Conservation (phyloP, 2,113 vertebrate species). For the Saccopteryx leptura region DNA sequence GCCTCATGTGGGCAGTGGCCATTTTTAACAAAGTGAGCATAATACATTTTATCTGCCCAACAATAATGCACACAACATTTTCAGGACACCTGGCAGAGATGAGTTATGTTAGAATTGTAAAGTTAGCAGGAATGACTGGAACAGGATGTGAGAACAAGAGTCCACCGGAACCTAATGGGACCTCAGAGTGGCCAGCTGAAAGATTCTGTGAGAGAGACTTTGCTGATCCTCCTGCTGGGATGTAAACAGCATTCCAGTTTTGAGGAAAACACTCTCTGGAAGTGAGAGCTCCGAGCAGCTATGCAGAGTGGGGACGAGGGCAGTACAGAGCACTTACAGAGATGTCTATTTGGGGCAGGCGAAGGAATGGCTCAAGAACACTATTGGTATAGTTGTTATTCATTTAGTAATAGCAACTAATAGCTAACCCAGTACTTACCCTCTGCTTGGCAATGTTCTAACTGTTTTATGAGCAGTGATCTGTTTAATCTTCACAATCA, state of each 20-base stretch:
- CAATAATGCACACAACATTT: background rate
- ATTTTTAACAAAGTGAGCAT: too few relatives aligned
- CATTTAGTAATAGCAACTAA: background rate
- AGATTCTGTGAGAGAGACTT: background rate
- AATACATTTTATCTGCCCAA: too few relatives aligned
- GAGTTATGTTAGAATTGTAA: background rate
- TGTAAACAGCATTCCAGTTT: background rate
- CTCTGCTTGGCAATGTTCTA: background rate
- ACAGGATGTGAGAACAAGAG: background rate
- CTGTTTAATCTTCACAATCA: background rate
- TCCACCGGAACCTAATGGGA: background rate
- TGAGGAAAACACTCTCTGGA: slow-evolving; percentile 25
- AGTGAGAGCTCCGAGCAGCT: background rate
- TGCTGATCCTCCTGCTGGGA: background rate
- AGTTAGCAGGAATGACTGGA: background rate
- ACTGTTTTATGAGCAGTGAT: background rate
- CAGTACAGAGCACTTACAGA: too few relatives aligned
- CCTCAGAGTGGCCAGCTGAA: background rate
- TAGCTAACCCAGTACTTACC: background rate
- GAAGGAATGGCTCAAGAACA: background rate
- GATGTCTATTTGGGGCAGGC: background rate
- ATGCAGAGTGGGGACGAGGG: background rate
- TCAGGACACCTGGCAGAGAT: background rate
- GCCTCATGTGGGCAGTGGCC: too few relatives aligned
- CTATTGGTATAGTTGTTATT: background rate